phyloP scores from a whole-genome alignment of 2,888 invertebrate genomes.

The Drosophila fulvimacula region DNA sequence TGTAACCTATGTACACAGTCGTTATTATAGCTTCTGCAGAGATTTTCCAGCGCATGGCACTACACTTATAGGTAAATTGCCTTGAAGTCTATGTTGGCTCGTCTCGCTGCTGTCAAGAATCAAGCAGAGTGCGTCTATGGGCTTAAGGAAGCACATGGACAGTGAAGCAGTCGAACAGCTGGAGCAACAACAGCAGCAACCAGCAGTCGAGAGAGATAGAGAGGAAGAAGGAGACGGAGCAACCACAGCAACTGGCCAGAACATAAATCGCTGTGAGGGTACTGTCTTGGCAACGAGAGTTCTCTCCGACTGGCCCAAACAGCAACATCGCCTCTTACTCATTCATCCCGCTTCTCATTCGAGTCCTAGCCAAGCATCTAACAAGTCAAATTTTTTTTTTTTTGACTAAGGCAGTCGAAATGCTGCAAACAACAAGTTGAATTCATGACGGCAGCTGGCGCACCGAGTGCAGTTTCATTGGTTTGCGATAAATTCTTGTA shows the following conservation, averaged over 20 bases:
- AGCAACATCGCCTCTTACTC: conserved; percentile 17
- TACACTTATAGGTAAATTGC: conserved; percentile 73
- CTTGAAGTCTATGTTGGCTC: conserved; percentile 29
- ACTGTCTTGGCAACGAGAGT: conserved; percentile 40
- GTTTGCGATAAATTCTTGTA: neutral
- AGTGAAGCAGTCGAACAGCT: conserved; percentile 7
- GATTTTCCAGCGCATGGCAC: conserved; percentile 61
- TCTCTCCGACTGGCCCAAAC: conserved; percentile 31
- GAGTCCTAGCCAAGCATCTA: conserved; percentile 33
- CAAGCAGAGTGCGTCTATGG: conserved; percentile 42
- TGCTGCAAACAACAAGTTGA: conserved; percentile 27
- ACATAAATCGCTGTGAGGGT: conserved; percentile 52
- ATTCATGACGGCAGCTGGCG: conserved; percentile 23
- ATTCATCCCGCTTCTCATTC: too few species aligned
- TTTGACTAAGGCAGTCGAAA: conserved; percentile 37
- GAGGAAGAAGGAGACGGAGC: neutral
- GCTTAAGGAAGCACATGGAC: conserved; percentile 36
- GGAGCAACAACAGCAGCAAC: neutral
- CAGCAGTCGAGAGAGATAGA: neutral
- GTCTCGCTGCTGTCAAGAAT: conserved; percentile 26
- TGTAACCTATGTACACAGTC: neutral
- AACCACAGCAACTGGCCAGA: conserved; percentile 27
- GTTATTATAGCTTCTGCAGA: conserved; percentile 29
- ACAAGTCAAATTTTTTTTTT: conserved; percentile 42
- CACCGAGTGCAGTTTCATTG: neutral